These are phyloP conservation scores for Caerostris extrusa DNA, from an alignment of 1,140 invertebrate species.

Conservation along the genomic window DNA sequence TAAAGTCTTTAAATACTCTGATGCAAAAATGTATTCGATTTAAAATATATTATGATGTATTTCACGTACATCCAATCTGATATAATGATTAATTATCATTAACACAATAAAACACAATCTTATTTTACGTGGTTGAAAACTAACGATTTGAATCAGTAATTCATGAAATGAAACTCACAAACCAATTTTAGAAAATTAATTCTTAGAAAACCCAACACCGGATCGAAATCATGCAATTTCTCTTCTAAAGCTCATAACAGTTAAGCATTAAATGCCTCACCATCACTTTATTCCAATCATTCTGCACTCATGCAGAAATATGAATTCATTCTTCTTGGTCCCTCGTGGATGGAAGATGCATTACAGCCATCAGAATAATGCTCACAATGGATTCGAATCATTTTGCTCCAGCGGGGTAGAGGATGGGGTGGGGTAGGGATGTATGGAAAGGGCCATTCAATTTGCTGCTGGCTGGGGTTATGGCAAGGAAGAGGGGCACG, in stretches of 20 bases:
- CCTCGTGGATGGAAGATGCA: neutral
- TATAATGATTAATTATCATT: no score
- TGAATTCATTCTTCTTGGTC: neutral
- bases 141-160: no score
- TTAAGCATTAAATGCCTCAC: neutral
- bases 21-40: no score
- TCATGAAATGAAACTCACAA: no score
- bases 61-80: no score
- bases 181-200: no score
- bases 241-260: neutral
- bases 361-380: conserved; percentile 3
- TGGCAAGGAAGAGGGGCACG: neutral
- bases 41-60: no score
- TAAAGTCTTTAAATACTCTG: no score
- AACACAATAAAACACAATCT: no score
- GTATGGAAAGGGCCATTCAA: conserved; percentile 43
- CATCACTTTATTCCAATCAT: conserved; percentile 21
- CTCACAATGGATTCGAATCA: neutral
- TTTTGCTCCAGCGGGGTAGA: neutral
- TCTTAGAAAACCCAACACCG: no score
- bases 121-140: no score
- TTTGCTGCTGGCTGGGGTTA: conserved; percentile 32
- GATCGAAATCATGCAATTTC: neutral
- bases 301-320: neutral
- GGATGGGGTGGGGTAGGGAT: neutral